These are phyloP conservation scores for Leptopilina drosophilae DNA, from an alignment of 2,888 invertebrate species.

Conservation along the genomic window DNA sequence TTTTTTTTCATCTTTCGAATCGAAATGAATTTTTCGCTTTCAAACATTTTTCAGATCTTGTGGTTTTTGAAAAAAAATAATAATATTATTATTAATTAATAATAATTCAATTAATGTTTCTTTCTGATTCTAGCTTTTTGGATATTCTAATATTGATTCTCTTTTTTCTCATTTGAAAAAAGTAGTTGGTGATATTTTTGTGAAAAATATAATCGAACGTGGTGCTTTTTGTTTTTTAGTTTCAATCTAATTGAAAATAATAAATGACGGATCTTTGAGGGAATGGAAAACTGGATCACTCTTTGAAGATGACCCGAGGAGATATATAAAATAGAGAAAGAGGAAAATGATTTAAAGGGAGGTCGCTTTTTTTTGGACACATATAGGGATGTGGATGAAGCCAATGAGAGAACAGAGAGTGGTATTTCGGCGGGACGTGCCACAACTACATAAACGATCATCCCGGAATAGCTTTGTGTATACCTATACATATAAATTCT, in stretches of 20 bases:
- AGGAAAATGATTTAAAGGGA: conserved; percentile 15
- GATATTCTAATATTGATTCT: too few relatives aligned
- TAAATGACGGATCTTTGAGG: not conserved
- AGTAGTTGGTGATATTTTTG: too few relatives aligned
- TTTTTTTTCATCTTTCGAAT: not conserved
- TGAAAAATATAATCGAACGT: too few relatives aligned
- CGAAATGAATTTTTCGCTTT: too few relatives aligned
- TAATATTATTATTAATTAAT: too few relatives aligned
- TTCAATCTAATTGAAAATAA: too few relatives aligned
- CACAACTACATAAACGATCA: conserved; percentile 21
- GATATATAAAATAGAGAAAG: not conserved
- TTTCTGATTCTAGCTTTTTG: too few relatives aligned
- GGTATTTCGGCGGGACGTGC: conserved; percentile 40
- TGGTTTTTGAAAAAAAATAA: too few relatives aligned
- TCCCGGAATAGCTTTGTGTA: conserved; percentile 37
- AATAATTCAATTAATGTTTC: too few relatives aligned
- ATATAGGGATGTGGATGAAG: conserved; percentile 21
- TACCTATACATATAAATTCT: conserved; percentile 36
- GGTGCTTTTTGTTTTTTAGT: too few relatives aligned
- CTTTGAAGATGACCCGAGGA: not conserved
- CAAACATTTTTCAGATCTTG: too few relatives aligned
- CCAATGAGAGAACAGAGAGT: conserved; percentile 28
- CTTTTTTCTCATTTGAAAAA: too few relatives aligned
- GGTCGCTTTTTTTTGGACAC: not conserved
- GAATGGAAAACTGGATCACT: not conserved